Conservation (phyloP, 2,888 invertebrate species). For the Desoria tigrina region DNA sequence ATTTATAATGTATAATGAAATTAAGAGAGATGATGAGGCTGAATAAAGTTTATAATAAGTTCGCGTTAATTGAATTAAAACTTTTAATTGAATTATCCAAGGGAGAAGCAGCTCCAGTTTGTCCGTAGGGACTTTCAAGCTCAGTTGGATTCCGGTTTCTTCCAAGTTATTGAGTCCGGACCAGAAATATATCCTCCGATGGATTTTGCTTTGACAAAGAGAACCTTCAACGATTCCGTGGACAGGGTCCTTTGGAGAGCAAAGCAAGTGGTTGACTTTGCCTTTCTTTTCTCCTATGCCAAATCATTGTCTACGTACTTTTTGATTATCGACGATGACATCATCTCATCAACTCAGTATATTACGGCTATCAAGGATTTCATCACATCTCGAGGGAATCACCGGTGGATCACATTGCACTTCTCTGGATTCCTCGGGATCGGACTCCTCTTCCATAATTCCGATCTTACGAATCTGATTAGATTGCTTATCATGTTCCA, state of each 20-base stretch:
- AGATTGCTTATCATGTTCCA: slow-evolving; percentile 54
- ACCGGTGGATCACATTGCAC: slow-evolving; percentile 55
- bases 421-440: slow-evolving; percentile 56
- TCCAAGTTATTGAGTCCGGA: slow-evolving; percentile 56
- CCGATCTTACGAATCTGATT: slow-evolving; percentile 53
- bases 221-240: slow-evolving; percentile 56
- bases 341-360: slow-evolving; percentile 55
- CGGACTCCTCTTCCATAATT: slow-evolving; percentile 55
- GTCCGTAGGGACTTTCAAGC: slow-evolving; percentile 49
- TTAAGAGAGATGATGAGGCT: slow-evolving; percentile 1
- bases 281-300: slow-evolving; percentile 56
- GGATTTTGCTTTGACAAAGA: slow-evolving; percentile 53
- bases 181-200: slow-evolving; percentile 54
- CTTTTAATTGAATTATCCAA: slow-evolving; percentile 24
- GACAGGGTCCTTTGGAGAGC: slow-evolving; percentile 57
- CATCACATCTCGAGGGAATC: slow-evolving; percentile 46
- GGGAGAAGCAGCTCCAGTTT: slow-evolving; percentile 47
- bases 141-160: slow-evolving; percentile 55
- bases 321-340: slow-evolving; percentile 58
- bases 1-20: not conserved
- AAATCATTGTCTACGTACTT: slow-evolving; percentile 55
- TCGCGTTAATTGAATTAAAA: not conserved
- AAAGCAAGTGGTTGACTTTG: slow-evolving; percentile 58
- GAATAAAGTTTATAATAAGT: not conserved
- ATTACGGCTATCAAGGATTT: slow-evolving; percentile 55